phyloP scores from a whole-genome alignment of 2,113 vertebrate species.

The Cryptotis parvus region DNA sequence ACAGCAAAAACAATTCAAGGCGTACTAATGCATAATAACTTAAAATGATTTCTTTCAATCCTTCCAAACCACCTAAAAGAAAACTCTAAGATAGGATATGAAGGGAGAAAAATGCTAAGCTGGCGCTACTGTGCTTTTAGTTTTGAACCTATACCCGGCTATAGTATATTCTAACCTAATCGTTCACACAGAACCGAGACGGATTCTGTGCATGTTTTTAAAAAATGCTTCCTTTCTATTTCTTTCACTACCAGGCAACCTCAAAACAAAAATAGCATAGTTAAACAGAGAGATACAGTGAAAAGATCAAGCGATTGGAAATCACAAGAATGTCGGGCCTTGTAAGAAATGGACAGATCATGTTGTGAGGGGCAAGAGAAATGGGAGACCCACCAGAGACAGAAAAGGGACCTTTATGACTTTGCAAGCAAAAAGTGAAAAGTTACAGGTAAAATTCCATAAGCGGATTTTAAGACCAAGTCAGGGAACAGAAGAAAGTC shows the following conservation, averaged over 20 bases:
- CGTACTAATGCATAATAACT: too few species aligned
- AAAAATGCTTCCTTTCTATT: too few species aligned
- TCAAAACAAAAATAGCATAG: too few species aligned
- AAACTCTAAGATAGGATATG: not conserved
- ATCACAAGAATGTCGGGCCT: constrained; percentile 29
- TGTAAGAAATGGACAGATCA: constrained; percentile 9
- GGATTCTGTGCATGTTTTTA: not conserved
- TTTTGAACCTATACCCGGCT: not conserved
- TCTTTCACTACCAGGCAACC: too few species aligned
- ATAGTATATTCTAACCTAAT: not conserved
- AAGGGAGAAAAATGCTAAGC: not conserved
- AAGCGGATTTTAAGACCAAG: constrained; percentile 40
- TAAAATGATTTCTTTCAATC: constrained; percentile 46
- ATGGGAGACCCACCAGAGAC: too few species aligned
- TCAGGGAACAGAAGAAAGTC: not conserved
- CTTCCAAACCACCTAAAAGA: constrained; percentile 24
- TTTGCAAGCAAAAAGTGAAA: constrained; percentile 36
- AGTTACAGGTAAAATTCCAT: not conserved
- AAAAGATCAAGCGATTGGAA: constrained; percentile 18
- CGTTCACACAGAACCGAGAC: constrained; percentile 1
- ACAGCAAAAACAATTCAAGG: too few species aligned
- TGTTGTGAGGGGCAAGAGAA: not conserved
- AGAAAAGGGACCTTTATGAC: not conserved
- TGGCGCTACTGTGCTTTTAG: not conserved
- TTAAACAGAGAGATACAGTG: not conserved